These are phyloP conservation scores for Nomada flava DNA, from an alignment of 2,888 invertebrate genomes.

Conservation along the genomic window DNA sequence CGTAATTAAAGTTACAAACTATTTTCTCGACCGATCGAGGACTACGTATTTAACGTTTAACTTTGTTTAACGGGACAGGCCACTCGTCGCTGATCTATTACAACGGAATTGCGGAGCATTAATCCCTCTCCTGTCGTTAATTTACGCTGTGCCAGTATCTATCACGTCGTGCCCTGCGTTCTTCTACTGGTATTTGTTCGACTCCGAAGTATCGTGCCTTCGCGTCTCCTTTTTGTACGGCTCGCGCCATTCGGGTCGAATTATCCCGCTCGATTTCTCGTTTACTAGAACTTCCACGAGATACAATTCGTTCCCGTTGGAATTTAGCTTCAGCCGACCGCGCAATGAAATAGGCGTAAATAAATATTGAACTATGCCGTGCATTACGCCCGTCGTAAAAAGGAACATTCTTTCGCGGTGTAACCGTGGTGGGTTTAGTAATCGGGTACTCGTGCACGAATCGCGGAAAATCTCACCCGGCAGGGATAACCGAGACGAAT, in stretches of 20 bases:
- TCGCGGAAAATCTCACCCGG: slow-evolving; percentile 14
- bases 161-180: not conserved
- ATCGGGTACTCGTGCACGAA: not conserved
- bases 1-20: slow-evolving; percentile 17
- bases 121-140: slow-evolving; percentile 44
- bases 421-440: not conserved
- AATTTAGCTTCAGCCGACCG: not conserved
- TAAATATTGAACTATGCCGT: slow-evolving; percentile 22
- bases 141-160: slow-evolving; percentile 11
- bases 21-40: slow-evolving; percentile 16
- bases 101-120: slow-evolving; percentile 44
- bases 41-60: slow-evolving; percentile 16
- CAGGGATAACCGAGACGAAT: not conserved
- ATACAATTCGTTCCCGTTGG: not conserved
- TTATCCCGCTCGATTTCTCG: not conserved
- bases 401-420: not conserved
- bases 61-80: slow-evolving; percentile 12
- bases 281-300: slow-evolving; percentile 4
- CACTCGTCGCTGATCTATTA: slow-evolving; percentile 28
- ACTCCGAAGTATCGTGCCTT: too few species aligned
- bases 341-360: not conserved
- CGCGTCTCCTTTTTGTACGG: not conserved
- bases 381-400: not conserved
- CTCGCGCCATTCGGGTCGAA: not conserved
- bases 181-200: not conserved